These are phyloP conservation scores for Pristionchus mayeri DNA, from an alignment of 2,888 invertebrate genomes.

Conservation along the genomic window DNA sequence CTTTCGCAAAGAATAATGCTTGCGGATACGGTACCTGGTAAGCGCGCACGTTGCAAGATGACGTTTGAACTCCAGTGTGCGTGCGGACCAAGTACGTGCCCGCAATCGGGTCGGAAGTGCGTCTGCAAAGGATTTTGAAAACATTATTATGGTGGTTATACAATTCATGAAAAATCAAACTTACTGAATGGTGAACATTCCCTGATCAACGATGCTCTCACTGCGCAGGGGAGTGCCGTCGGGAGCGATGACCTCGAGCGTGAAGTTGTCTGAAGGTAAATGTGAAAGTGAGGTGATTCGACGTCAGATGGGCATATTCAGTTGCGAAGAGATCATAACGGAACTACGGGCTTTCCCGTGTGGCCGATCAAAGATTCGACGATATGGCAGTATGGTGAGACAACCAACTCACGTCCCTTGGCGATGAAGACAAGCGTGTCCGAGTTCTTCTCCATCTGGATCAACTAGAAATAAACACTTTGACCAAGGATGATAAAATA, in stretches of 20 bases:
- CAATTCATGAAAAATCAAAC: no score
- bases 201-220: conserved; percentile 8
- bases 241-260: conserved; percentile 9
- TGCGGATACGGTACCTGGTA: conserved; percentile 48
- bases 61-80: conserved; percentile 10
- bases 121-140: neutral
- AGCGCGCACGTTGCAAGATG: conserved; percentile 51
- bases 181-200: conserved; percentile 16
- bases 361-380: no score
- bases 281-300: no score
- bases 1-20: no score
- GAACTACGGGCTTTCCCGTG: no score
- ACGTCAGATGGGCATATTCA: no score
- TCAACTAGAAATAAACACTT: neutral
- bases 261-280: conserved; percentile 11
- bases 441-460: conserved; percentile 30
- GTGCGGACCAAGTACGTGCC: conserved; percentile 50
- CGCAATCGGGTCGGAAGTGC: conserved; percentile 19
- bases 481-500: neutral
- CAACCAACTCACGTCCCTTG: conserved; percentile 23
- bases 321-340: no score
- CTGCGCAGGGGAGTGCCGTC: neutral
- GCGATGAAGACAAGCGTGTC: conserved; percentile 39
- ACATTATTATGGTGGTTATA: neutral
- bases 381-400: no score